These are phyloP conservation scores for Eupleurogrammus muticus DNA, from an alignment of 2,797 vertebrate species.

Conservation along the genomic window DNA sequence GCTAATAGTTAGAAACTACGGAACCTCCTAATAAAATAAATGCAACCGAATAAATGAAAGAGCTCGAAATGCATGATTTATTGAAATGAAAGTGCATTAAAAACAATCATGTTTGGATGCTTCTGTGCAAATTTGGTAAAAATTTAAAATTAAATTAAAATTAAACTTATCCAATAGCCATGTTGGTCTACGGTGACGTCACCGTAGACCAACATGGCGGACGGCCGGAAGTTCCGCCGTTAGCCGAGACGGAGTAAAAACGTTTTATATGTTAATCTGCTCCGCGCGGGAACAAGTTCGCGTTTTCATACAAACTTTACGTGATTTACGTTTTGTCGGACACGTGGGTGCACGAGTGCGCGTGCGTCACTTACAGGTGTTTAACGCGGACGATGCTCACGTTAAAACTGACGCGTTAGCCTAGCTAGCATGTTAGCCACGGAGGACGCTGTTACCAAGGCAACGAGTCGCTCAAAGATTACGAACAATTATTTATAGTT, in stretches of 20 bases:
- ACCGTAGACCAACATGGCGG: constrained; percentile 55
- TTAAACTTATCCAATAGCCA: too few relatives aligned
- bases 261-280: background rate
- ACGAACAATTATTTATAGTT: too few relatives aligned
- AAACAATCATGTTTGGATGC: too few relatives aligned
- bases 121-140: too few relatives aligned
- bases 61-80: too few relatives aligned
- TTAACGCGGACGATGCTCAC: fast-evolving
- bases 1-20: too few relatives aligned
- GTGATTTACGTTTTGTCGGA: background rate
- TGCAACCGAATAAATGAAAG: too few relatives aligned
- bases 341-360: fast-evolving
- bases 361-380: background rate
- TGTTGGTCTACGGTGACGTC: constrained; percentile 40
- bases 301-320: fast-evolving
- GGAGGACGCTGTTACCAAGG: too few relatives aligned
- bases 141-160: too few relatives aligned
- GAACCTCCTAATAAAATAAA: too few relatives aligned
- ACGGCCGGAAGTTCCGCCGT: background rate
- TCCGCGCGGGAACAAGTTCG: fast-evolving
- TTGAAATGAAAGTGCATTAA: too few relatives aligned
- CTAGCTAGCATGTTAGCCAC: constrained; percentile 25
- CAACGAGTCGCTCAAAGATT: too few relatives aligned
- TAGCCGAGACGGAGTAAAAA: background rate
- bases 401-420: background rate